Evolutionary conservation across 2,888 invertebrate species (phyloP).

Genomic region (Buathra laborator): DNA sequence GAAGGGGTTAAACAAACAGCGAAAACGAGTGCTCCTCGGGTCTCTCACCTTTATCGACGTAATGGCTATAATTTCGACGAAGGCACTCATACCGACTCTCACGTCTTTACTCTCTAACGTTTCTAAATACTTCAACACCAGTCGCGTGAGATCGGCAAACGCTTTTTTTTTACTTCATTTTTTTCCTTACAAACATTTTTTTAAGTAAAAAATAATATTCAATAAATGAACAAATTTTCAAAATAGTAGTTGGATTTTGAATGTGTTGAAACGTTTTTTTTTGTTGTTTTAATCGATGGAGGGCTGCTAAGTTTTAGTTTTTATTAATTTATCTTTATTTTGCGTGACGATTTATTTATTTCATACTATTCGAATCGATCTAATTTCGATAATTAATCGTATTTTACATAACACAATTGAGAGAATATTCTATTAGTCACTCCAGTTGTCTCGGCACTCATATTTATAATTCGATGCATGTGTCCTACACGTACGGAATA

Average conservation of each 20-base stretch:
- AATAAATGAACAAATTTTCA: not conserved
- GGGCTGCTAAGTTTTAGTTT: no score
- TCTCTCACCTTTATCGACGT: slow-evolving; percentile 78
- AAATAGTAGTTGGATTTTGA: not conserved
- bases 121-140: not conserved
- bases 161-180: not conserved
- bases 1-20: slow-evolving; percentile 78
- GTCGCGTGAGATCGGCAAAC: not conserved
- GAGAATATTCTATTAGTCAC: not conserved
- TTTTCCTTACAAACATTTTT: not conserved
- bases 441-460: no score
- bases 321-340: no score
- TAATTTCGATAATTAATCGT: no score
- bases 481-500: no score
- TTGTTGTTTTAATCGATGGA: no score
- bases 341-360: no score
- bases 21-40: slow-evolving; percentile 64
- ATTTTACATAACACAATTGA: no score
- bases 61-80: slow-evolving; percentile 79
- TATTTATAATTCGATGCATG: no score
- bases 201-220: not conserved
- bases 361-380: no score
- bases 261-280: no score
- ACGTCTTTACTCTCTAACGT: not conserved
- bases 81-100: slow-evolving; percentile 55